These are phyloP conservation scores for Vanessa tameamea DNA, from an alignment of 1,140 invertebrate species.

Conservation along the genomic window DNA sequence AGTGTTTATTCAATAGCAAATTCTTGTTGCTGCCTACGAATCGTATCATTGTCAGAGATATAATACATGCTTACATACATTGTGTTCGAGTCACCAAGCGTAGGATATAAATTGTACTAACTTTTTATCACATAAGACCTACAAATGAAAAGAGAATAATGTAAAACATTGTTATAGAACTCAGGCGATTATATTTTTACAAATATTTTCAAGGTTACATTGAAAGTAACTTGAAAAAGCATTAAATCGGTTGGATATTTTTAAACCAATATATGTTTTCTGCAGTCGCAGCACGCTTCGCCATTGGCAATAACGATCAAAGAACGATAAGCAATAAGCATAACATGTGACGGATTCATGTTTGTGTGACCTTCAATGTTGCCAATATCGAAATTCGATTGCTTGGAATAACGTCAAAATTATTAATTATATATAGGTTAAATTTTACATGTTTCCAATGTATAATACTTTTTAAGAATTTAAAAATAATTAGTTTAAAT, in stretches of 20 bases:
- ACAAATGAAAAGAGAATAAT: not conserved
- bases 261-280: not conserved
- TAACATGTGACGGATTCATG: slow-evolving; percentile 22
- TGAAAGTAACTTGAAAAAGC: not conserved
- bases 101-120: not conserved
- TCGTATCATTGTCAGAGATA: not conserved
- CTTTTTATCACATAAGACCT: not conserved
- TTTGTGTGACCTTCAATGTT: slow-evolving; percentile 17
- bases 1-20: not conserved
- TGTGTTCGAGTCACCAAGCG: not conserved
- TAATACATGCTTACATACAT: not conserved
- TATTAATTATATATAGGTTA: not conserved
- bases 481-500: too few species aligned
- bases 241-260: not conserved
- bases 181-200: too few species aligned
- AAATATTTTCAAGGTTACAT: not conserved
- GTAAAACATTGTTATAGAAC: not conserved
- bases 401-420: slow-evolving; percentile 41
- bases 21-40: not conserved
- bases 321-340: slow-evolving; percentile 16
- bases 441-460: too few species aligned
- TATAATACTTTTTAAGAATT: too few species aligned
- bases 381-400: slow-evolving; percentile 24
- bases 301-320: slow-evolving; percentile 20
- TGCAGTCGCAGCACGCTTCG: not conserved